These are phyloP conservation scores for Platycercus adscitus DNA, from an alignment of 2,113 vertebrate genomes.

Conservation along the genomic window DNA sequence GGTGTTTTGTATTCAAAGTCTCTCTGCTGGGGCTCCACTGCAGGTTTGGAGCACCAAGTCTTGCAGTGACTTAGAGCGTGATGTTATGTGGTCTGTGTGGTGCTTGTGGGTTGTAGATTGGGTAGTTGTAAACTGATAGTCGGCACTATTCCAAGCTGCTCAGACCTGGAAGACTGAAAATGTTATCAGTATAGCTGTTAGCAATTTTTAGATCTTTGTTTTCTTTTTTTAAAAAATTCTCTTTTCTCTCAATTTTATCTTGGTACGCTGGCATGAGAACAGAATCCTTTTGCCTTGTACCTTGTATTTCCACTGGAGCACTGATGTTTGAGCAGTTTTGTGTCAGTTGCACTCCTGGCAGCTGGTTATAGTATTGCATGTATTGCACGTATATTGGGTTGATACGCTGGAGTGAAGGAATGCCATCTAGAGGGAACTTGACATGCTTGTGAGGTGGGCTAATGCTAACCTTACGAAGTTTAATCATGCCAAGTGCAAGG, in stretches of 20 bases:
- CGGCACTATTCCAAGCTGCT: background rate
- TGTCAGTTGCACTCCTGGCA: background rate
- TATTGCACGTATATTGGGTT: background rate
- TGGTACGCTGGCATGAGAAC: background rate
- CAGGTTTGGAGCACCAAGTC: background rate
- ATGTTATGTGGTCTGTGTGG: background rate
- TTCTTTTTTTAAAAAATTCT: background rate
- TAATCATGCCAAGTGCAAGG: too few species aligned
- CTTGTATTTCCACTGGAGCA: background rate
- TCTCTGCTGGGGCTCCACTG: background rate
- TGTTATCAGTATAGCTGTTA: background rate
- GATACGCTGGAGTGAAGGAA: too few species aligned
- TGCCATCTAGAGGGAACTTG: too few species aligned
- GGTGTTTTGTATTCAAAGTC: background rate
- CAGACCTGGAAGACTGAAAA: background rate
- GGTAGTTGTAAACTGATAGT: background rate
- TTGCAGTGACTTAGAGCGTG: background rate
- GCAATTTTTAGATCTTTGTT: background rate
- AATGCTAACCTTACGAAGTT: too few species aligned
- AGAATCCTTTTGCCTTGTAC: background rate
- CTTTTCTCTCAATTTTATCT: background rate
- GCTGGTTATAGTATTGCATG: background rate
- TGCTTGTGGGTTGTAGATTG: background rate
- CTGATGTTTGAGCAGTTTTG: background rate
- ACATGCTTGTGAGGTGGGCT: too few species aligned